Evolutionary conservation across 1,140 invertebrate species (phyloP), one percentile per base, ranked within the genome.

Genomic region (Bombus waltoni): DNA sequence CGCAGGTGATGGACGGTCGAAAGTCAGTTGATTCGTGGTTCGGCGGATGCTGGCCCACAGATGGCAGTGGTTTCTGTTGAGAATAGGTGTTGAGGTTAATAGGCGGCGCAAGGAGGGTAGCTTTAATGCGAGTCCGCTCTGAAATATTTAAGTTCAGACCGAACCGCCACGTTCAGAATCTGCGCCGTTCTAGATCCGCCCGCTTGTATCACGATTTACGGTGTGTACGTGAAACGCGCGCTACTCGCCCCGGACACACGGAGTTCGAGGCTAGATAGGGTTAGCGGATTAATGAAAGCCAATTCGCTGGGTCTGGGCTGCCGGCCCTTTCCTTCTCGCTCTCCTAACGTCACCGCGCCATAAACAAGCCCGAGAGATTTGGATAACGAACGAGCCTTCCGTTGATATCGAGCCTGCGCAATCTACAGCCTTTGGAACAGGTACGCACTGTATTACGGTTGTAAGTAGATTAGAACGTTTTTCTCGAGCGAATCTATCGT

Each of bases 261-360:
- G 40, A 85, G 86, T 90, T 88, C 85, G 66, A 77, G 87, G 28
- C 89, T 73, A 92, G 93, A 94, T 93, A 94, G 93, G 93, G 92
- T 93, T 94, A 92, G 92, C 92, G 94, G 93, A 95, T 95, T 95
- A 95, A 95, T 95, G 94, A 95, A 94, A 94, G 94, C 92, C 94
- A 95, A 95, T 95, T 94, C 93, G 87, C 90, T 84, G 79, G 88
- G 68, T 78, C 78, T 66, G 77, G 65, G 71, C 15, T 18, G 78
- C 71, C 62, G 40, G 81, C 68, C 40, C 85, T 88, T 89, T 87
- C 81, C 88, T 92, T 91, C 59, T n/a, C 91, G 91, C 91, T 92
- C 89, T 91, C 86, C 88, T 93, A 88, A 91, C 91, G 89, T 93
- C 92, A 92, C 89, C 89, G 87, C 88, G 92, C 91, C 81, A 93